These are phyloP conservation scores for Conchocele bisecta DNA, from an alignment of 2,888 invertebrate genomes.

Conservation along the genomic window DNA sequence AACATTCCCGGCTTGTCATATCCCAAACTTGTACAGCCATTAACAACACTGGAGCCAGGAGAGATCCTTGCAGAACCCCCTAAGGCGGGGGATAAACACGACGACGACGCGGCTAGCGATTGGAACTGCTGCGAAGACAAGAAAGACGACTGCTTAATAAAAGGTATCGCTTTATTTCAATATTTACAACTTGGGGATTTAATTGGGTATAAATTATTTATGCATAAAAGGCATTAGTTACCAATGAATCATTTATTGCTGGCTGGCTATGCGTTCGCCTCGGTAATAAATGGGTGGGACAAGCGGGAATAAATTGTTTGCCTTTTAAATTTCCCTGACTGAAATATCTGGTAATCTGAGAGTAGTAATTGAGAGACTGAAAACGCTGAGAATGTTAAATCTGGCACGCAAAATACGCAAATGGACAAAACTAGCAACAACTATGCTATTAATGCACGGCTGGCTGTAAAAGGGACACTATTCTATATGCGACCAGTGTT, in stretches of 20 bases:
- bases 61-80: conserved; percentile 15
- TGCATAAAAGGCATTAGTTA: conserved; percentile 55
- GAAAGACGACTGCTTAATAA: conserved; percentile 43
- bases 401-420: conserved; percentile 49
- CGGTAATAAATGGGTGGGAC: conserved; percentile 41
- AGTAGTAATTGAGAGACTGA: conserved; percentile 37
- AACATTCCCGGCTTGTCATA: conserved; percentile 75
- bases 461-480: no score
- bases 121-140: conserved; percentile 24
- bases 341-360: conserved; percentile 44
- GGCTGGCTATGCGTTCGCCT: conserved; percentile 37
- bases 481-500: no score
- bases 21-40: conserved; percentile 73
- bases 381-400: conserved; percentile 43
- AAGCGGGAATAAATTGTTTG: background rate
- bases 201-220: conserved; percentile 62
- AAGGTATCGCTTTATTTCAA: conserved; percentile 56
- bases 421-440: no score
- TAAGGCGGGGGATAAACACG: background rate
- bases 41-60: conserved; percentile 46
- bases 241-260: conserved; percentile 58
- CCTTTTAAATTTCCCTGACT: conserved; percentile 2
- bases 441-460: no score
- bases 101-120: background rate
- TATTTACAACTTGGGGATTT: conserved; percentile 53